Conservation (phyloP, 2,113 vertebrate genomes). For the Seriola rivoliana region DNA sequence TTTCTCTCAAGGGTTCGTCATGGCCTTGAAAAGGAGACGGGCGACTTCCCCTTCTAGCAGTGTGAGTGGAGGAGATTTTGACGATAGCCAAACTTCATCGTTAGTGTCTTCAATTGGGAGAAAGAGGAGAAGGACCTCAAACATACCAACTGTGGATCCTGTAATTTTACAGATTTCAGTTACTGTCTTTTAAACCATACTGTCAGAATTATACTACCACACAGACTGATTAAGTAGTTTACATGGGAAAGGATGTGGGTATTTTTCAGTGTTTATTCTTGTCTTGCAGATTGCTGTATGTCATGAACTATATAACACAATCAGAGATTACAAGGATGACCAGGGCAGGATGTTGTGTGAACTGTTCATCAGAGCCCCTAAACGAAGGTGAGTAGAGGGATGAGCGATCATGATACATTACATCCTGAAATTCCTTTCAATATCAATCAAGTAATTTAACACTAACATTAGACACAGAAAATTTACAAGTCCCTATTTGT, state of each 20-base stretch:
- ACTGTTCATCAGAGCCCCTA: conserved; percentile 97
- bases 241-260: neutral
- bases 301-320: conserved; percentile 97
- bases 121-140: conserved; percentile 94
- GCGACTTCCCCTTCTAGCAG: conserved; percentile 98
- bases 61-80: conserved; percentile 96
- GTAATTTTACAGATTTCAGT: conserved; percentile 87
- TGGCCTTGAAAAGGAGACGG: conserved; percentile 98
- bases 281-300: conserved; percentile 94
- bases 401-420: neutral
- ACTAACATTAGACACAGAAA: neutral
- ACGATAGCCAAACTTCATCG: conserved; percentile 92
- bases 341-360: conserved; percentile 97
- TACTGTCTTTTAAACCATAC: conserved; percentile 17
- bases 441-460: neutral
- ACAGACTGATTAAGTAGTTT: neutral
- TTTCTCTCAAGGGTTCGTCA: conserved; percentile 74
- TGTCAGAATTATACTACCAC: conserved; percentile 11
- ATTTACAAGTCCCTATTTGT: neutral
- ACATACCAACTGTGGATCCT: conserved; percentile 97
- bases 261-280: conserved; percentile 33
- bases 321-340: conserved; percentile 98
- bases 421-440: neutral
- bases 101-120: conserved; percentile 90
- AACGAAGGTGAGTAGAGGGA: conserved; percentile 88